Evolutionary conservation across 2,797 vertebrate species (phyloP).

Genomic region (Crenichthys baileyi): DNA sequence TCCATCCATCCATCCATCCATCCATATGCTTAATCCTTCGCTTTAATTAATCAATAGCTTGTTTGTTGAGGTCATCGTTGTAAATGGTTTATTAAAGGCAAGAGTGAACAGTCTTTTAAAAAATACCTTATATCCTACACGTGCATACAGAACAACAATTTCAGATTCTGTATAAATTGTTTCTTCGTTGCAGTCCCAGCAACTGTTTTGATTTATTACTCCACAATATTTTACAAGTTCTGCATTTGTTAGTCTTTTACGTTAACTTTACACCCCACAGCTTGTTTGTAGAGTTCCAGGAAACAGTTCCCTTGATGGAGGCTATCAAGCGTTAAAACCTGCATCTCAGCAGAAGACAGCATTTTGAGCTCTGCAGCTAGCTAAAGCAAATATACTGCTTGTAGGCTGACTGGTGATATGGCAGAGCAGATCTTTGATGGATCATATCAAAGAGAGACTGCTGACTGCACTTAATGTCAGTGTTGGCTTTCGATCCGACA

Average conservation of each 20-base stretch:
- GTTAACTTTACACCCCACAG: not conserved
- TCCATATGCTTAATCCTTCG: too few species aligned
- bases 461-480: conserved; percentile 32
- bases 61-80: too few species aligned
- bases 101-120: too few species aligned
- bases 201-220: too few species aligned
- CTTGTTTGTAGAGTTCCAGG: conserved; percentile 30
- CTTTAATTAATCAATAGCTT: too few species aligned
- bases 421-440: conserved; percentile 46
- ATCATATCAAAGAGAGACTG: conserved; percentile 52
- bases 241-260: not conserved
- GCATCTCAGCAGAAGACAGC: not conserved
- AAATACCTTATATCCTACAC: too few species aligned
- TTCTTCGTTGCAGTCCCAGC: too few species aligned
- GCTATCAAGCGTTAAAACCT: not conserved
- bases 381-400: conserved; percentile 19
- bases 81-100: too few species aligned
- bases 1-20: too few species aligned
- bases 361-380: conserved; percentile 34
- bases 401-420: conserved; percentile 23
- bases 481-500: conserved; percentile 31
- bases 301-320: not conserved
- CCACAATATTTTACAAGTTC: not conserved
- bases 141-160: too few species aligned
- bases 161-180: too few species aligned